phyloP scores from a whole-genome alignment of 2,888 invertebrate genomes.

The Endotricha flammealis region DNA sequence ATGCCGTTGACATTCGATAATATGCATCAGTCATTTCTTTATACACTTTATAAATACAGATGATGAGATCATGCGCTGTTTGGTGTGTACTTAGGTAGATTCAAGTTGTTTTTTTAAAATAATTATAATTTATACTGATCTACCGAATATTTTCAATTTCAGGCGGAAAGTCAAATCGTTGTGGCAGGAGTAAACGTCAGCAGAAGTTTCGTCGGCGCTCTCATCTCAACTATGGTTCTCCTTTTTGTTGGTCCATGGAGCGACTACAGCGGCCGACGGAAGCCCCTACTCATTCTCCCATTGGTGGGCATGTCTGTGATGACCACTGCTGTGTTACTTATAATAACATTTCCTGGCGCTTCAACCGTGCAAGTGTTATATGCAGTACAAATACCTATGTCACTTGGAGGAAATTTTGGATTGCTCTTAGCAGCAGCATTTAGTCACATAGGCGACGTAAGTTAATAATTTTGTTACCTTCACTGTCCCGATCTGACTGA shows the following conservation, averaged over 20 bases:
- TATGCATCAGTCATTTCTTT: no score
- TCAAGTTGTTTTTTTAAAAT: background rate
- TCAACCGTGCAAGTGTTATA: slow-evolving; percentile 61
- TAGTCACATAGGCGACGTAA: slow-evolving; percentile 87
- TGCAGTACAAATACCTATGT: slow-evolving; percentile 80
- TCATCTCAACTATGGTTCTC: slow-evolving; percentile 80
- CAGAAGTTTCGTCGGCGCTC: slow-evolving; percentile 62
- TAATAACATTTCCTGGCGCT: slow-evolving; percentile 63
- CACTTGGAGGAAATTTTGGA: slow-evolving; percentile 82
- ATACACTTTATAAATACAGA: no score
- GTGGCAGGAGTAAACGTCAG: slow-evolving; percentile 84
- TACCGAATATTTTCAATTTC: no score
- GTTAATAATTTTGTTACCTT: no score
- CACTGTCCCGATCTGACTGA: no score
- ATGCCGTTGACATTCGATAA: no score
- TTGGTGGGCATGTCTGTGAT: slow-evolving; percentile 74
- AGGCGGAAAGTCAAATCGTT: slow-evolving; percentile 74
- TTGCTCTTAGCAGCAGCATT: slow-evolving; percentile 86
- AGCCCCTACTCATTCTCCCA: slow-evolving; percentile 77
- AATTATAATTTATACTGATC: no score
- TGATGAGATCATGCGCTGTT: no score
- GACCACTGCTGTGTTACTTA: slow-evolving; percentile 61
- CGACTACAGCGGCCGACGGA: slow-evolving; percentile 77
- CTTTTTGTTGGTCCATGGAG: slow-evolving; percentile 81
- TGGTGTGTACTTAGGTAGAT: no score